Conservation (phyloP, 1,140 invertebrate genomes). For the Meloidogyne floridensis region DNA sequence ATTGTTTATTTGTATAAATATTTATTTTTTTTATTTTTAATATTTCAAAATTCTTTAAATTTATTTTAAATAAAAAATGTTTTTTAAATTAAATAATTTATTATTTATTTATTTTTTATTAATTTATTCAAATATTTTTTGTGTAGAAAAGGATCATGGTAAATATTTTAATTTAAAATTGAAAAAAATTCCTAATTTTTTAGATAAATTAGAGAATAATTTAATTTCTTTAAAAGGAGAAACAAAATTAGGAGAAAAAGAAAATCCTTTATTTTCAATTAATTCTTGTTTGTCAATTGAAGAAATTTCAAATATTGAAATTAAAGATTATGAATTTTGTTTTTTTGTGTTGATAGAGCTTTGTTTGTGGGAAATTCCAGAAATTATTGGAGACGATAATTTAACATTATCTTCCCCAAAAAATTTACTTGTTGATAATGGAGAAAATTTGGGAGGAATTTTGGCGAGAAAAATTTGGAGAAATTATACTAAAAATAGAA, state of each 20-base stretch:
- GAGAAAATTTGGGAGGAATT: too few species aligned
- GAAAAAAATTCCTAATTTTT: not conserved
- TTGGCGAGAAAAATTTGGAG: too few species aligned
- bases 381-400: too few species aligned
- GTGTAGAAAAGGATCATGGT: not conserved
- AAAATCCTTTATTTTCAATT: not conserved
- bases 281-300: not conserved
- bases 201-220: not conserved
- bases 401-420: too few species aligned
- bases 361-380: too few species aligned
- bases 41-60: not conserved
- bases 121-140: not conserved
- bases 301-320: not conserved
- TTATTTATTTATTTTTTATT: not conserved
- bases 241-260: not conserved
- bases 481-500: not conserved
- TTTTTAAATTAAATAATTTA: not conserved
- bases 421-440: too few species aligned
- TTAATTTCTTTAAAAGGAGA: not conserved
- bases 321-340: not conserved
- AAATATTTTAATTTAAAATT: not conserved
- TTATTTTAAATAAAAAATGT: not conserved
- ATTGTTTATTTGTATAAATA: too few species aligned
- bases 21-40: too few species aligned
- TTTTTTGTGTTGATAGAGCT: not conserved